These are phyloP conservation scores for Gallinago jamesoni DNA, from an alignment of 2,113 vertebrate genomes.

Conservation along the genomic window DNA sequence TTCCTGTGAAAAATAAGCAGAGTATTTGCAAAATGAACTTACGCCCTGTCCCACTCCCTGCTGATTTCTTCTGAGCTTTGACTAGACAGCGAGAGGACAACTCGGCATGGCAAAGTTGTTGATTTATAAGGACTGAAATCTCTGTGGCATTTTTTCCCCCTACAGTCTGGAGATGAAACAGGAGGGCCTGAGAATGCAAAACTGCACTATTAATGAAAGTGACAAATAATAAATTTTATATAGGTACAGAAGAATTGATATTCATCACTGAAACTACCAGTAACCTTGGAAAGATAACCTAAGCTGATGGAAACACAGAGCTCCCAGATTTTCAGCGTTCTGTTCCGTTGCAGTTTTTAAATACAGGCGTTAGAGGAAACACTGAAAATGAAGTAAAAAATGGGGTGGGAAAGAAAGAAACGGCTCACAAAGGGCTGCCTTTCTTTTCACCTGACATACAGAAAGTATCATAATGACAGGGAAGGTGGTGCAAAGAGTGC, in stretches of 20 bases:
- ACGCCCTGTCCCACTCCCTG: neutral
- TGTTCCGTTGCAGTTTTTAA: neutral
- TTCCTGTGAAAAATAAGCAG: neutral
- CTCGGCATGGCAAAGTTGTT: neutral
- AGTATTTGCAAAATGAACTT: neutral
- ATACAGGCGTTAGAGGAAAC: neutral
- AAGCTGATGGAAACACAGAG: neutral
- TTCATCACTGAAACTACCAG: neutral
- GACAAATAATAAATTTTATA: constrained; percentile 42
- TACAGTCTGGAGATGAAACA: neutral
- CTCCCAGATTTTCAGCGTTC: neutral
- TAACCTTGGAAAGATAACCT: neutral
- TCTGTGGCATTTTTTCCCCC: neutral
- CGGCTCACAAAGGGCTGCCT: neutral
- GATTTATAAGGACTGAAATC: constrained; percentile 39
- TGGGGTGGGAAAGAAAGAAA: neutral
- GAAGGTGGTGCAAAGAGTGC: neutral
- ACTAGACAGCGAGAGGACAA: neutral
- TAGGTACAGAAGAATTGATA: neutral
- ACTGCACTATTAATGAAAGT: neutral
- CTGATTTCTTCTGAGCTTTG: constrained; percentile 11
- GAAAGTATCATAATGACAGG: neutral
- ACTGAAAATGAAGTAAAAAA: neutral
- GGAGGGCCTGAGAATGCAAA: neutral
- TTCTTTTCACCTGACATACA: neutral